Percentiles rank a stretch among this genome's conserved stretches.
Conservation (phyloP, 2,797 vertebrate species). For the Leptoclinus maculatus region DNA sequence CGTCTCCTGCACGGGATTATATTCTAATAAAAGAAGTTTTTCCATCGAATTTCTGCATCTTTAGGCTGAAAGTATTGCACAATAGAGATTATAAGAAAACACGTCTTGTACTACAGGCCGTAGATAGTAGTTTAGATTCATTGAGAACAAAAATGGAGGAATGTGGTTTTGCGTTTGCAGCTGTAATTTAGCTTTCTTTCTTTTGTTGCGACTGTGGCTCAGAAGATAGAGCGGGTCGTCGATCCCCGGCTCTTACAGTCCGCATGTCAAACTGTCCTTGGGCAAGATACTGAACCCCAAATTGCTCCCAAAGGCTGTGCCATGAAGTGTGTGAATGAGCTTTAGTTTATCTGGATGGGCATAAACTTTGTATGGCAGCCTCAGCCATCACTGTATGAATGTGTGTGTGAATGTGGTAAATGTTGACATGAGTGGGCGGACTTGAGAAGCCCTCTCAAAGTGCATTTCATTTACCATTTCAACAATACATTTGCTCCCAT, state of each 20-base stretch:
- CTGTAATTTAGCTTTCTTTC: neutral
- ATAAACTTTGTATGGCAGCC: too few species aligned
- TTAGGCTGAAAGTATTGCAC: neutral
- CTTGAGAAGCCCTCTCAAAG: too few species aligned
- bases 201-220: neutral
- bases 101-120: neutral
- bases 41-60: conserved; percentile 31
- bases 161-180: neutral
- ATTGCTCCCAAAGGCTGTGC: neutral
- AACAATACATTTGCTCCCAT: neutral
- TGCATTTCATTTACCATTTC: neutral
- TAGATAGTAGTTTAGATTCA: neutral
- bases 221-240: neutral
- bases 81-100: conserved; percentile 13
- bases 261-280: neutral
- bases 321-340: too few species aligned
- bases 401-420: neutral
- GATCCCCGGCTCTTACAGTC: neutral
- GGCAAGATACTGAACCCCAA: neutral
- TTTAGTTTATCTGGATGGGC: too few species aligned
- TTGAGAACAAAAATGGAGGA: neutral
- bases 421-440: too few species aligned
- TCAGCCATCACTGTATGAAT: neutral
- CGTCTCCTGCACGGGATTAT: conserved; percentile 49
- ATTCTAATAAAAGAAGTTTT: conserved; percentile 15